phyloP scores from a whole-genome alignment of 2,888 invertebrate genomes.

The Lasioglossum villosulum region DNA sequence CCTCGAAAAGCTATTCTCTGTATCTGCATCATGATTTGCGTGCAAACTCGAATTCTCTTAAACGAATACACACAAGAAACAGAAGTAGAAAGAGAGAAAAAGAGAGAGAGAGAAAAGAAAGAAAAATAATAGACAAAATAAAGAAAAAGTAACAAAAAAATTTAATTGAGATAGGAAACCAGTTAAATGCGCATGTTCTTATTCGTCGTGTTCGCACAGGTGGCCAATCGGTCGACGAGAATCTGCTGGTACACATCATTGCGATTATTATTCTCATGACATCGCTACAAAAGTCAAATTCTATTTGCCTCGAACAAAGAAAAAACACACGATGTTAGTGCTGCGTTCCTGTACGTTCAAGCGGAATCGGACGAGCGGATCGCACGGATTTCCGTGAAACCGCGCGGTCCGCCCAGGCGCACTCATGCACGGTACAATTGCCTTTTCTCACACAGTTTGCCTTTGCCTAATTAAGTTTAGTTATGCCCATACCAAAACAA shows the following conservation, averaged over 20 bases:
- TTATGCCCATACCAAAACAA: slow-evolving; percentile 75
- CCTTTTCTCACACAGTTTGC: slow-evolving; percentile 20
- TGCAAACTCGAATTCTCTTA: slow-evolving; percentile 12
- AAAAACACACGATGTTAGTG: slow-evolving; percentile 50
- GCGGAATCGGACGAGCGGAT: neutral
- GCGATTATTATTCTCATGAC: slow-evolving; percentile 20
- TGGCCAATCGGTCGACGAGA: slow-evolving; percentile 32
- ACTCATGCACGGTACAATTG: slow-evolving; percentile 11
- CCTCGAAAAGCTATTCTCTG: slow-evolving; percentile 38
- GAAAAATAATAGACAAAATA: neutral
- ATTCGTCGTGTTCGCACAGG: slow-evolving; percentile 25
- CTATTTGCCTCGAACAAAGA: slow-evolving; percentile 58
- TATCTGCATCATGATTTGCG: slow-evolving; percentile 31
- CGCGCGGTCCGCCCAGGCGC: slow-evolving; percentile 7
- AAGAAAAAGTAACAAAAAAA: neutral
- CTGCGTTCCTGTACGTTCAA: slow-evolving; percentile 22
- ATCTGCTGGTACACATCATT: slow-evolving; percentile 43
- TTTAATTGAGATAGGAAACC: neutral
- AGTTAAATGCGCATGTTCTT: neutral
- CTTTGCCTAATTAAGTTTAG: slow-evolving; percentile 74
- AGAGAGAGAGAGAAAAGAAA: neutral
- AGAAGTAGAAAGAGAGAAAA: neutral
- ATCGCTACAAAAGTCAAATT: slow-evolving; percentile 51
- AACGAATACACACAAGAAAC: neutral
- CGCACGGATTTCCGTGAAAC: neutral